phyloP scores from a whole-genome alignment of 2,888 invertebrate genomes.

The Xanthia togata region DNA sequence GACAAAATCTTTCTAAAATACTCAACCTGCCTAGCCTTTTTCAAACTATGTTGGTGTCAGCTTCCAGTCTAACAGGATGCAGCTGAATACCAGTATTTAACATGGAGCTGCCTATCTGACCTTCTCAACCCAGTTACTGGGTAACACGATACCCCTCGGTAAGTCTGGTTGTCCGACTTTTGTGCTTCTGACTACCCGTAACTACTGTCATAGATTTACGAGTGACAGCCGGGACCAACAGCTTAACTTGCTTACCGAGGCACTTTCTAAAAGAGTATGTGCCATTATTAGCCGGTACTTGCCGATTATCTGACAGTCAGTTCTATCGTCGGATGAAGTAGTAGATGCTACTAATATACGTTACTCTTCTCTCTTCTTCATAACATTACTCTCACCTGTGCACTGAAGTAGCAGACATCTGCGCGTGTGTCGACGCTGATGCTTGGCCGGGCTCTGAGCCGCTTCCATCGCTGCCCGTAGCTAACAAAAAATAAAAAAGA shows the following conservation, averaged over 20 bases:
- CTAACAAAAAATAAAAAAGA: constrained; percentile 16
- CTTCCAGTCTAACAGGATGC: neutral
- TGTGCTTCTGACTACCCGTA: neutral
- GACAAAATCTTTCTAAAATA: neutral
- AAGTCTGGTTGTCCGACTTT: neutral
- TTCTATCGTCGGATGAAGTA: no score
- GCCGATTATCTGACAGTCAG: neutral
- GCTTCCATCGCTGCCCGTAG: constrained; percentile 74
- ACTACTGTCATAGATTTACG: neutral
- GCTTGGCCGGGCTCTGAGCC: constrained; percentile 76
- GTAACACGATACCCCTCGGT: neutral
- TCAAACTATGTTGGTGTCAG: neutral
- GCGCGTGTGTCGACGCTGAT: constrained; percentile 80
- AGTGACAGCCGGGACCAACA: neutral
- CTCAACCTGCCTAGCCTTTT: neutral
- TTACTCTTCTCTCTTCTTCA: no score
- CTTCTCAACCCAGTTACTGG: neutral
- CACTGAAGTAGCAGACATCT: constrained; percentile 77
- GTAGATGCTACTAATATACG: no score
- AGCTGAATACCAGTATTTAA: neutral
- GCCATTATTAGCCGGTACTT: neutral
- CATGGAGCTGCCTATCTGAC: neutral
- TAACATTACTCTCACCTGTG: constrained; percentile 73
- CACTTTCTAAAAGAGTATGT: neutral
- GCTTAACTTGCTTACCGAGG: neutral